Conservation (phyloP, 2,113 vertebrate genomes). For the Alligator sinensis region DNA sequence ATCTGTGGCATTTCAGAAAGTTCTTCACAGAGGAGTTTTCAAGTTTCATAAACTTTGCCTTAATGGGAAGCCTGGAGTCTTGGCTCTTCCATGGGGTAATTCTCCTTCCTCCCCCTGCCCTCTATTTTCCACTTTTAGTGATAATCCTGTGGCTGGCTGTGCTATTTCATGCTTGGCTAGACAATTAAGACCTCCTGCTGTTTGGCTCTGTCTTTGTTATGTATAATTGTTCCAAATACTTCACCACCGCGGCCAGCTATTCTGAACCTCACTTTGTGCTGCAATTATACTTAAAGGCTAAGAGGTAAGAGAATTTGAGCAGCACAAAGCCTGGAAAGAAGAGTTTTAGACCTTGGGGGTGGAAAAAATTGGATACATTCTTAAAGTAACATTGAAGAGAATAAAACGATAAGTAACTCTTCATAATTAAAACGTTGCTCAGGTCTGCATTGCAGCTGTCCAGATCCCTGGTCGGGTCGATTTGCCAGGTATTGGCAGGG, state of each 20-base stretch:
- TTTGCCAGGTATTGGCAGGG: not conserved
- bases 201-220: constrained; percentile 73
- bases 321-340: constrained; percentile 61
- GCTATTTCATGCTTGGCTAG: constrained; percentile 76
- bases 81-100: constrained; percentile 70
- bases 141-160: constrained; percentile 59
- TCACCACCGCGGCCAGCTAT: constrained; percentile 69
- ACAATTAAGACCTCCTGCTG: constrained; percentile 75
- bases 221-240: constrained; percentile 76
- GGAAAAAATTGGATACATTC: not conserved
- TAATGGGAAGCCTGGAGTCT: constrained; percentile 56
- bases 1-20: constrained; percentile 63
- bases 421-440: not conserved
- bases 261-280: constrained; percentile 68
- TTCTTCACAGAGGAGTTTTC: constrained; percentile 65
- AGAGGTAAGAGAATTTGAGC: constrained; percentile 65
- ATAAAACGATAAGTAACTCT: not conserved
- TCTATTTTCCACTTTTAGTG: constrained; percentile 58
- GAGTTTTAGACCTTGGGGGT: not conserved
- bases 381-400: constrained; percentile 36
- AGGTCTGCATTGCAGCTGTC: not conserved
- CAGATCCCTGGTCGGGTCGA: not conserved
- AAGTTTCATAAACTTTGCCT: constrained; percentile 69
- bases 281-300: constrained; percentile 68
- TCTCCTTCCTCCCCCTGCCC: constrained; percentile 48